These are phyloP conservation scores for Scaptomyza montana DNA, from an alignment of 1,140 invertebrate species.

Conservation along the genomic window DNA sequence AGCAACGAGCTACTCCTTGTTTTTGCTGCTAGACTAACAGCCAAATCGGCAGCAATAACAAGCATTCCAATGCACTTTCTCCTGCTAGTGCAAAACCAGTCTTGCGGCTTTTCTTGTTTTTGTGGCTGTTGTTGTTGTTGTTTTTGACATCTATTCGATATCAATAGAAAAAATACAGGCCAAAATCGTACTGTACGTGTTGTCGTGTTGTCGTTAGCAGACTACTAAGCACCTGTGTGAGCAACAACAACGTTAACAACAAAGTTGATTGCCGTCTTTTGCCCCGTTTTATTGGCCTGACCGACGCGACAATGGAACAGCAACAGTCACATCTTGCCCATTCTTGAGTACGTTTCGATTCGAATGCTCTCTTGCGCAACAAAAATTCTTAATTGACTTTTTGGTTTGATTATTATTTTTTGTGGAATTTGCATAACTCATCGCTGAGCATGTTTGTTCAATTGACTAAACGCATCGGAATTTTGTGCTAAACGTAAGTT, in stretches of 20 bases:
- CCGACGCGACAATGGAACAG: slow-evolving; percentile 44
- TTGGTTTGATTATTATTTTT: neutral
- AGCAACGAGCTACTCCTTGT: slow-evolving; percentile 1
- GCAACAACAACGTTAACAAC: slow-evolving; percentile 28
- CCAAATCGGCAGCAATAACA: slow-evolving; percentile 21
- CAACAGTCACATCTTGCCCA: slow-evolving; percentile 70
- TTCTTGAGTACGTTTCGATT: slow-evolving; percentile 56
- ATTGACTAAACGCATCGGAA: slow-evolving; percentile 60
- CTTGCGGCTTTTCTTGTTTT: slow-evolving; percentile 59
- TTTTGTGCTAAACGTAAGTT: slow-evolving; percentile 38
- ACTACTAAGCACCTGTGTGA: slow-evolving; percentile 52
- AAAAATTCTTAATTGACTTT: slow-evolving; percentile 30
- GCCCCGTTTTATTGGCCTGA: slow-evolving; percentile 32
- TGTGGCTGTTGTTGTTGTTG: neutral
- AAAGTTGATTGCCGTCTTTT: slow-evolving; percentile 37
- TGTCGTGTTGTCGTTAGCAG: slow-evolving; percentile 65
- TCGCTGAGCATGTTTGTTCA: slow-evolving; percentile 63
- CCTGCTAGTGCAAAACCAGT: slow-evolving; percentile 66
- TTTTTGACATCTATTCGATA: slow-evolving; percentile 76
- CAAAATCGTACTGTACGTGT: slow-evolving; percentile 37
- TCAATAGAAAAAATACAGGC: slow-evolving; percentile 76
- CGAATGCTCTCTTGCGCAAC: slow-evolving; percentile 36
- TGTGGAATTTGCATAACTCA: slow-evolving; percentile 61
- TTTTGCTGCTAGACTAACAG: slow-evolving; percentile 9
- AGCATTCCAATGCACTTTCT: slow-evolving; percentile 75